Percentiles rank a stretch among this genome's conserved stretches.
Evolutionary conservation across 1,140 invertebrate genomes (phyloP).

Genomic region (Drosophila guanche): DNA sequence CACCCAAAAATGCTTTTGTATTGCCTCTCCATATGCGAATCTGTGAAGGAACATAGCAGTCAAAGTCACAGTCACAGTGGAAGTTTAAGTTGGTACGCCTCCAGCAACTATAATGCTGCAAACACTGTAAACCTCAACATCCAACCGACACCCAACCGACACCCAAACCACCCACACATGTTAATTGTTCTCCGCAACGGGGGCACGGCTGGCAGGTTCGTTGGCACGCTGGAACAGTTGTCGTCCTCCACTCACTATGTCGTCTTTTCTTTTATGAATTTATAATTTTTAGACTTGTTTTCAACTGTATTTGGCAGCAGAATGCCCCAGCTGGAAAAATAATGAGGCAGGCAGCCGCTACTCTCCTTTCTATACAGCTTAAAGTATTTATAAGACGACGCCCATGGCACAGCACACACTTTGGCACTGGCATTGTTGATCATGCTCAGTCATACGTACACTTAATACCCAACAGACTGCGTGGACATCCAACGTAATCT

Average conservation of each 20-base stretch:
- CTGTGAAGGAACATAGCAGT: background rate
- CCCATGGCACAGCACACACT: too few species aligned
- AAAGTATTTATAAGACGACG: background rate
- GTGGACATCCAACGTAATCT: too few species aligned
- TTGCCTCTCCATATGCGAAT: slow-evolving; percentile 1
- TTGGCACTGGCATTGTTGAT: too few species aligned
- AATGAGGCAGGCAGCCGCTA: slow-evolving; percentile 20
- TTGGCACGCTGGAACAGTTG: slow-evolving; percentile 1
- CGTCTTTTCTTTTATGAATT: slow-evolving; percentile 59
- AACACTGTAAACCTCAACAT: slow-evolving; percentile 4
- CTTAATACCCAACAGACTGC: too few species aligned
- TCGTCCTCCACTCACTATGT: background rate
- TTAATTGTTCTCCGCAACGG: slow-evolving; percentile 58
- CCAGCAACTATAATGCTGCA: background rate
- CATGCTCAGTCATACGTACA: too few species aligned
- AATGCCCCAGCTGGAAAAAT: slow-evolving; percentile 37
- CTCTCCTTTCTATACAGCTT: background rate
- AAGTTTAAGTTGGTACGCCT: slow-evolving; percentile 29
- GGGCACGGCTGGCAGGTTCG: slow-evolving; percentile 1
- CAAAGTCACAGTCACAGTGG: slow-evolving; percentile 5
- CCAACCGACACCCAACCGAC: slow-evolving; percentile 11
- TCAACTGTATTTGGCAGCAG: slow-evolving; percentile 53
- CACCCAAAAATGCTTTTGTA: slow-evolving; percentile 37
- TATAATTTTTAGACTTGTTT: slow-evolving; percentile 71
- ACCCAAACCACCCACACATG: slow-evolving; percentile 38